Evolutionary conservation across 2,797 vertebrate species (phyloP).

Genomic region (Dromococcyx pavoninus): DNA sequence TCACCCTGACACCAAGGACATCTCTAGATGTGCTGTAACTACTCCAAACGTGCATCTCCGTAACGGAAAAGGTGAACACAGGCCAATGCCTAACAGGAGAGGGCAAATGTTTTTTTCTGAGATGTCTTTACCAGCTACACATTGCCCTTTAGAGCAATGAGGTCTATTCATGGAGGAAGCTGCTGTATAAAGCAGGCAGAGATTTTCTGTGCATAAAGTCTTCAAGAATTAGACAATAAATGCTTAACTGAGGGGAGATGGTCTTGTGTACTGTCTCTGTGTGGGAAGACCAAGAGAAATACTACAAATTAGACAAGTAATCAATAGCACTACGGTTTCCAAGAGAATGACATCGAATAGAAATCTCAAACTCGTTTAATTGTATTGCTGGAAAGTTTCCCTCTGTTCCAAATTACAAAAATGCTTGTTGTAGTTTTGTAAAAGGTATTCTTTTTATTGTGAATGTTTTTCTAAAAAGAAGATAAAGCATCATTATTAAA

Average conservation of each 20-base stretch:
- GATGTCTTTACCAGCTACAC: not conserved
- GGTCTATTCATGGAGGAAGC: slow-evolving; percentile 3
- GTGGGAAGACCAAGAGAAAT: slow-evolving; percentile 37
- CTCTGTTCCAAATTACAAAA: slow-evolving; percentile 12
- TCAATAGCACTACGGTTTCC: slow-evolving; percentile 45
- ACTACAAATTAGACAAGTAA: slow-evolving; percentile 44
- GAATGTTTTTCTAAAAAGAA: slow-evolving; percentile 22
- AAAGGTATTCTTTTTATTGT: not conserved
- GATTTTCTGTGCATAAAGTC: not conserved
- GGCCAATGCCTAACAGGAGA: not conserved
- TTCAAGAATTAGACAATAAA: slow-evolving; percentile 4
- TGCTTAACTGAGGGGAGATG: not conserved
- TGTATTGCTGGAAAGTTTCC: slow-evolving; percentile 21
- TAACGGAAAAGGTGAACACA: not conserved
- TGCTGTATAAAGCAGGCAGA: not conserved
- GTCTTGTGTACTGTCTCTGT: not conserved
- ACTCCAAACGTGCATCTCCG: not conserved
- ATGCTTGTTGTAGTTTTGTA: not conserved
- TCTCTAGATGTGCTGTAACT: not conserved
- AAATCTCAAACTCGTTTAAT: slow-evolving; percentile 18
- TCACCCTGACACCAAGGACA: not conserved
- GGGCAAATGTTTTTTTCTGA: not conserved
- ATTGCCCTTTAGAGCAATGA: not conserved
- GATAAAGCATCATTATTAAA: not conserved
- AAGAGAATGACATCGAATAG: not conserved